Conservation (phyloP, 2,797 vertebrate species). For the Uromys caudimaculatus region DNA sequence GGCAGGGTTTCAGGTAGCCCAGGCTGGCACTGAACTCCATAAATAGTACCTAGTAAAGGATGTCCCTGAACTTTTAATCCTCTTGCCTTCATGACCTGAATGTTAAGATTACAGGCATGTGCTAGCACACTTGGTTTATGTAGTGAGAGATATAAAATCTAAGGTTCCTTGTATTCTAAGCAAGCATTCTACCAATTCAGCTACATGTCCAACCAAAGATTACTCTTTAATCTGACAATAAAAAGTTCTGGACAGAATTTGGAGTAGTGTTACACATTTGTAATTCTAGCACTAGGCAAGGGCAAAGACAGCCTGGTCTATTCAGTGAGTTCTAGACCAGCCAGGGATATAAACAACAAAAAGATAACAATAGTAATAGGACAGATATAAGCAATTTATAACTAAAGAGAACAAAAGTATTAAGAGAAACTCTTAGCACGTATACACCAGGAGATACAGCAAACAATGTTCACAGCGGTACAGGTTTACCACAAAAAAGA, state of each 20-base stretch:
- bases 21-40: background rate
- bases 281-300: background rate
- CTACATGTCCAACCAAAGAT: background rate
- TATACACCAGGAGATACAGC: background rate
- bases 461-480: background rate
- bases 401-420: background rate
- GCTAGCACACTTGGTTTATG: background rate
- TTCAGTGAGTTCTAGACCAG: background rate
- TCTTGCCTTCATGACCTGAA: background rate
- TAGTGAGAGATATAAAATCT: background rate
- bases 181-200: background rate
- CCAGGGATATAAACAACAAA: background rate
- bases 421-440: background rate
- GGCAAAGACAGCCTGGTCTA: background rate
- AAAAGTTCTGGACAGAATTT: background rate
- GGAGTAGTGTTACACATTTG: background rate
- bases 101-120: background rate
- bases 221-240: background rate
- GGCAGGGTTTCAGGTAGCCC: background rate
- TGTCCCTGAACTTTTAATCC: background rate
- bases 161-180: background rate
- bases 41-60: background rate
- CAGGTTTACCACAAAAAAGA: background rate
- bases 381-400: background rate
- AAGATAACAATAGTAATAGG: background rate